Evolutionary conservation across 2,888 invertebrate species (phyloP), one percentile per base, ranked within the genome.

Genomic region (Pimpla rufipes): DNA sequence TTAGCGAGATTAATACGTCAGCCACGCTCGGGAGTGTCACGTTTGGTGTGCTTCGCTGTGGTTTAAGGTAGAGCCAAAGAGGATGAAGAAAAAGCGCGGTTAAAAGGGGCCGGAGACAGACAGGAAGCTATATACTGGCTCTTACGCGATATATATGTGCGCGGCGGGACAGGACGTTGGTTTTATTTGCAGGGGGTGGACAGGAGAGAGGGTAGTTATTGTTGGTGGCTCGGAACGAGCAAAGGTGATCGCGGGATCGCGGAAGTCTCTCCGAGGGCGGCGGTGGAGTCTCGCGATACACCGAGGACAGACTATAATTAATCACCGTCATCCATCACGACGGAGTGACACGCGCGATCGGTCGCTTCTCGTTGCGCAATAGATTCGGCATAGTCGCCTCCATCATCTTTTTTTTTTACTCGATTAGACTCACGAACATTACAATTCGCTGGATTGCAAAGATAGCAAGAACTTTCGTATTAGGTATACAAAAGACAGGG

Each of bases 321-420:
- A 92, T 92, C 90, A 90, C 91, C 89, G 86, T 90, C 89, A 92
- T 92, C 91, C 88, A 92, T 92, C 92, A 92, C 81, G 83, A 68
- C 77, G 75, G 83, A 85, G 85, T 88, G 90, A 90, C 90, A 86
- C 87, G 84, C 66, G 73, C 87, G 89, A 90, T 90, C 91, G 89
- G 89, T 21, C 62, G 74, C 68, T 80, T 78, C 62, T 83, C 83
- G 64, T 78, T 68, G 73, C 73, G 47, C 47, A 52, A 78, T 81
- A 71, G 80, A 84, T 84, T 81, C 45, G 47, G 21, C 74, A 71
- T 66, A 37, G 42, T 59, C 68, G 10, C 52, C 37, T 57, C 18
- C 59, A 37, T 77, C 42, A 11, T 21, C 29, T 50, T 37, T 59
- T 37, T 59, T 59, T 57, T 55, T 59, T 16, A 21, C 70, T 29